A percentile compares a stretch with the other conserved stretches of the same genome.
Evolutionary conservation across 2,888 invertebrate genomes (phyloP).

Genomic region (Cartodere bifasciata): DNA sequence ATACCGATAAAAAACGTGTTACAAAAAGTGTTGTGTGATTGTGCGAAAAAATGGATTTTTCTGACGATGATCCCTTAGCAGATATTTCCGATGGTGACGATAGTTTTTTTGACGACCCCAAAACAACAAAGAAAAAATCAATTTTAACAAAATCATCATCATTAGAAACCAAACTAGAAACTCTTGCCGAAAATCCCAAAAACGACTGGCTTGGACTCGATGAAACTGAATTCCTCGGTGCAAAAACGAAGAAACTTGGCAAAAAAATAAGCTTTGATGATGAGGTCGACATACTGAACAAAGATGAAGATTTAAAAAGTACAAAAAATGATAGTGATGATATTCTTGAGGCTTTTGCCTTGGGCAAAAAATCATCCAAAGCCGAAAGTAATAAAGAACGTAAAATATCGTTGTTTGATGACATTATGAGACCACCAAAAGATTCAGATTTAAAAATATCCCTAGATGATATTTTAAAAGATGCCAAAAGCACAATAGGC

Average conservation of each 20-base stretch:
- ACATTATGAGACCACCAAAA: constrained; percentile 24
- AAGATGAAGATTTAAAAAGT: no score
- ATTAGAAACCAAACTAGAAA: constrained; percentile 24
- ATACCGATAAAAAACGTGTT: no score
- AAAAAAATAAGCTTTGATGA: constrained; percentile 28
- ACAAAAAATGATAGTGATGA: no score
- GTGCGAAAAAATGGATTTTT: constrained; percentile 7
- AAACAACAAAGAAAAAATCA: constrained; percentile 22
- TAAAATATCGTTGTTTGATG: constrained; percentile 27
- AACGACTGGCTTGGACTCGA: constrained; percentile 7
- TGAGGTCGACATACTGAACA: constrained; percentile 28
- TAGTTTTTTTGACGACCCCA: constrained; percentile 56
- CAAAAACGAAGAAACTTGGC: constrained; percentile 10
- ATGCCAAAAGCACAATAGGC: constrained; percentile 20
- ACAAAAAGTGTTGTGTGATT: no score
- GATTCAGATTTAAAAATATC: constrained; percentile 22
- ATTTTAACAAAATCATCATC: constrained; percentile 21
- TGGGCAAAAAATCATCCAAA: no score
- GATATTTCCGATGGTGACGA: constrained; percentile 59
- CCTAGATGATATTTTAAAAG: constrained; percentile 29
- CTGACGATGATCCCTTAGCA: constrained; percentile 46
- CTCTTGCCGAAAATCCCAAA: constrained; percentile 5
- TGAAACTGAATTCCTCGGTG: constrained; percentile 10
- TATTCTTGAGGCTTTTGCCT: no score
- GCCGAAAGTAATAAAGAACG: constrained; percentile 17